A percentile compares a stretch with the other conserved stretches of the same genome.
Evolutionary conservation across 2,888 invertebrate genomes (phyloP).

Genomic region (Tethea ocularis): DNA sequence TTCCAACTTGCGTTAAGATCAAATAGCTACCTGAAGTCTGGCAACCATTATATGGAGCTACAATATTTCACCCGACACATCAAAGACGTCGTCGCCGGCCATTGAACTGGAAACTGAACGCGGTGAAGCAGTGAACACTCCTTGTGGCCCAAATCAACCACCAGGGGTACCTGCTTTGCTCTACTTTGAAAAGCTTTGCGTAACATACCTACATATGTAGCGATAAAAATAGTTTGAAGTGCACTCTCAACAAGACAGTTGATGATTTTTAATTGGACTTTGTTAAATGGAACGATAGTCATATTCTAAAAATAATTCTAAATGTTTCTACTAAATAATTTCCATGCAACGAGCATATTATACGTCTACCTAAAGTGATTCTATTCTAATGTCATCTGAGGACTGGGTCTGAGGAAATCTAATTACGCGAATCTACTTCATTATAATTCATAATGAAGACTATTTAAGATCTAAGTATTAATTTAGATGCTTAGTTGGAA

Average conservation of each 20-base stretch:
- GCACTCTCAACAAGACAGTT: conserved; percentile 15
- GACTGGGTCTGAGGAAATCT: neutral
- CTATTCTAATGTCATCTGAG: neutral
- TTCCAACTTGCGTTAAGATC: conserved; percentile 41
- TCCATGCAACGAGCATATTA: neutral
- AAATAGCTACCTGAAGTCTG: conserved; percentile 56
- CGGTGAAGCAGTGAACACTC: conserved; percentile 32
- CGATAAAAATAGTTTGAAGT: conserved; percentile 42
- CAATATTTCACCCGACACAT: conserved; percentile 68
- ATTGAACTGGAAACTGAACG: conserved; percentile 68
- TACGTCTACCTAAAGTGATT: too few relatives aligned
- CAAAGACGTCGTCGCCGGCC: conserved; percentile 62
- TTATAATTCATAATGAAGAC: neutral
- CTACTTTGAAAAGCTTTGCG: conserved; percentile 37
- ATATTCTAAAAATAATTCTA: neutral
- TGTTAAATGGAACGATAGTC: neutral
- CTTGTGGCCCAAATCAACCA: conserved; percentile 37
- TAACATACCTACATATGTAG: conserved; percentile 28
- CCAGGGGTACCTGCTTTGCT: conserved; percentile 33
- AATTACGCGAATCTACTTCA: neutral
- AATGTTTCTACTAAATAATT: neutral
- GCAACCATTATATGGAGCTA: conserved; percentile 52
- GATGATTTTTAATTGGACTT: conserved; percentile 1
- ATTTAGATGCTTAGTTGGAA: neutral
- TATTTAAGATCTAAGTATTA: neutral